phyloP scores from a whole-genome alignment of 2,888 invertebrate species.

The Teleogryllus oceanicus region DNA sequence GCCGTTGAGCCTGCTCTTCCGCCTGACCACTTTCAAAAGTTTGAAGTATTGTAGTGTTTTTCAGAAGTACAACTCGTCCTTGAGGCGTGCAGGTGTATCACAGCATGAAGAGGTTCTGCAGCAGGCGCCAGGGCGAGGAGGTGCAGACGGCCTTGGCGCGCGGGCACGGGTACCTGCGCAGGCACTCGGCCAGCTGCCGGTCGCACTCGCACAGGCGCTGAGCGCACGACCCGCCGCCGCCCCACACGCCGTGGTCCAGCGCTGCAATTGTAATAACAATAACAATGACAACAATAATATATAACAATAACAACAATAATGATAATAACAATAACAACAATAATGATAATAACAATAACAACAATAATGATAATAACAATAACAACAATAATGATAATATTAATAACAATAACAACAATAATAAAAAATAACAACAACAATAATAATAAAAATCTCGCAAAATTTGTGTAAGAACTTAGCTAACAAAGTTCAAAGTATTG shows the following conservation, averaged over 20 bases:
- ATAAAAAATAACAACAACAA: too few relatives aligned
- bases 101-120: slow-evolving; percentile 69
- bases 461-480: too few relatives aligned
- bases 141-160: slow-evolving; percentile 65
- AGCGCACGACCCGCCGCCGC: slow-evolving; percentile 64
- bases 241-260: slow-evolving; percentile 57
- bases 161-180: slow-evolving; percentile 73
- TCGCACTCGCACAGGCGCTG: slow-evolving; percentile 82
- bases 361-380: neutral
- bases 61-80: too few relatives aligned
- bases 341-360: too few relatives aligned
- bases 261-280: slow-evolving; percentile 43
- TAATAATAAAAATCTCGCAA: too few relatives aligned
- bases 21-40: too few relatives aligned
- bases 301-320: neutral
- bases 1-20: too few relatives aligned
- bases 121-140: slow-evolving; percentile 67
- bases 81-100: slow-evolving; percentile 24
- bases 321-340: too few relatives aligned
- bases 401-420: too few relatives aligned
- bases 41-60: too few relatives aligned
- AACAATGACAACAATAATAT: neutral
- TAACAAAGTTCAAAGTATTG: too few relatives aligned
- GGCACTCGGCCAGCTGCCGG: slow-evolving; percentile 70
- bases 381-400: neutral